These are phyloP conservation scores for Limanda limanda DNA, from an alignment of 2,113 vertebrate species.

Conservation along the genomic window DNA sequence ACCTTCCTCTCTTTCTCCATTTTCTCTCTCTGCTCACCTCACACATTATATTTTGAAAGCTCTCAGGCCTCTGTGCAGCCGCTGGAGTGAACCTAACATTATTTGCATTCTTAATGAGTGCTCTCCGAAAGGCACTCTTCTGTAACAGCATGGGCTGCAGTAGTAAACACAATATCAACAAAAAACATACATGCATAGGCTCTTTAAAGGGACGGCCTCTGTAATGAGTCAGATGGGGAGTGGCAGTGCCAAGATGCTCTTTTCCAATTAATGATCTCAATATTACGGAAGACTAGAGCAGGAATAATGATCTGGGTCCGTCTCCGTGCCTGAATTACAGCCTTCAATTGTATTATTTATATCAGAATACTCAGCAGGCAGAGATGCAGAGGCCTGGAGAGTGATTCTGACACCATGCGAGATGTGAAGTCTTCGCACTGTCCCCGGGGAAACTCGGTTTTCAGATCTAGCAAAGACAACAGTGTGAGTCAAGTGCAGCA, in stretches of 20 bases:
- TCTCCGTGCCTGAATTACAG: not conserved
- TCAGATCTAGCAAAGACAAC: slow-evolving; percentile 29
- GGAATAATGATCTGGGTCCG: not conserved
- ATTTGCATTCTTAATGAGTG: slow-evolving; percentile 71
- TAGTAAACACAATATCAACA: slow-evolving; percentile 37
- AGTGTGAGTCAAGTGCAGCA: slow-evolving; percentile 32
- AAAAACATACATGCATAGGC: slow-evolving; percentile 15
- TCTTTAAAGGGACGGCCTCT: not conserved
- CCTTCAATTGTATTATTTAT: slow-evolving; percentile 17
- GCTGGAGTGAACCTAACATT: slow-evolving; percentile 46
- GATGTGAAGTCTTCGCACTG: slow-evolving; percentile 36
- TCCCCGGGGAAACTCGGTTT: slow-evolving; percentile 29
- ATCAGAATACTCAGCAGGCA: slow-evolving; percentile 16
- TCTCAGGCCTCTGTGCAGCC: slow-evolving; percentile 29
- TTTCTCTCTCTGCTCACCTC: not conserved
- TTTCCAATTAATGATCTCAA: slow-evolving; percentile 14
- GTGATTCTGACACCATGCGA: slow-evolving; percentile 11
- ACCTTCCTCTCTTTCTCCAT: too few relatives aligned
- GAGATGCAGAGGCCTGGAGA: slow-evolving; percentile 8
- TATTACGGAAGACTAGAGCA: not conserved
- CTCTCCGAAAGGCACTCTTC: slow-evolving; percentile 53
- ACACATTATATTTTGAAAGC: not conserved
- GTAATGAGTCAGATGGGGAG: slow-evolving; percentile 14
- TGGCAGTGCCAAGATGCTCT: not conserved
- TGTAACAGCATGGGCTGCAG: slow-evolving; percentile 40